Base-by-base conservation (phyloP, 2,797 vertebrate genomes). In the Lithobates sylvaticus region DNA sequence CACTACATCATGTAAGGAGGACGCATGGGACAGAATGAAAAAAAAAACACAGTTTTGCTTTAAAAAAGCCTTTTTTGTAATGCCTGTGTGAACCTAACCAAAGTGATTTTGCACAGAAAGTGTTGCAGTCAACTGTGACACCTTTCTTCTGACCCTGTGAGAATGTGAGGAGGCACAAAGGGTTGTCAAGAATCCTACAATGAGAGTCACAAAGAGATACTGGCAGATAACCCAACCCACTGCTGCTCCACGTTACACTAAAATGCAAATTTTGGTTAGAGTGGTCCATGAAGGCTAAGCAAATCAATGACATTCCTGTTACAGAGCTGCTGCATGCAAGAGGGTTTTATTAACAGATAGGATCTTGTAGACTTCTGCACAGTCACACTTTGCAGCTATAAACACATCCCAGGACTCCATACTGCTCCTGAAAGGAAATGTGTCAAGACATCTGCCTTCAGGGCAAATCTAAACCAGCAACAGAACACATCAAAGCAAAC, bases 401-500 rank as follows among this genome's bases (percentile, higher is more conserved):
- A 61, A 61, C 54, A 61, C 54, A 61, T 61, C 54, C 54, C 54
- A 61, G 54, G 18, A 26, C 39, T 70, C 50, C 8, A 29, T 23
- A 10, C 44, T 12, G 18, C 21, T 26, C 58, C 13, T 12, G 27
- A 79, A 74, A 27, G 26, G 12, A 58, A 44, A 81, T 86, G 23
- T 69, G 72, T 73, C 42, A 68, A 76, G 9, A 76, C 76, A 69
- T 81, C 47, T 81, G 50, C 78, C 81, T 44, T 64, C 44, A 71
- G 77, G 54, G 68, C 64, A 76, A 80, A 86, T 82, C 76, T 61
- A 42, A 61, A 71, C 73, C 73, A 83, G 81, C 23, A 36, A 69
- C 81, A 69, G 34, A 29, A 77, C 54, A 87, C 81, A 83, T 87
- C 86, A 87, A 87, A 87, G 81, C 27, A 68, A 74, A 34, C 36